Evolutionary conservation across 2,888 invertebrate genomes (phyloP).

Genomic region (Volucella inflata): DNA sequence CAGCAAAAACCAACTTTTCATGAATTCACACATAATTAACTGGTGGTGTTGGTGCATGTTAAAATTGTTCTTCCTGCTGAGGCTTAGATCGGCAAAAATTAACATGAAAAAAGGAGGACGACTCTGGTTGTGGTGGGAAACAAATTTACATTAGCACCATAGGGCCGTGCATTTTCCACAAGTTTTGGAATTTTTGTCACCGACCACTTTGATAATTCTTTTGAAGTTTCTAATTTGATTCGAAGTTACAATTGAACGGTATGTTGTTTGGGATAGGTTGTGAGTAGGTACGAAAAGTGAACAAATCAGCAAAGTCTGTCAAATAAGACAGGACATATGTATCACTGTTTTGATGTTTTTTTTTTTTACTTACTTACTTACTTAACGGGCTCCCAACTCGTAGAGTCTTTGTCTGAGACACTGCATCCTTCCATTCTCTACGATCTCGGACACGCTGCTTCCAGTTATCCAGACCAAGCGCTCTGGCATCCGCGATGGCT

Average conservation of each 20-base stretch:
- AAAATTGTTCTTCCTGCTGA: constrained; percentile 49
- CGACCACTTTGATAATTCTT: not conserved
- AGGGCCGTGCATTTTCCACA: constrained; percentile 13
- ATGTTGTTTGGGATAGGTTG: too few relatives aligned
- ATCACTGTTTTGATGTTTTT: too few relatives aligned
- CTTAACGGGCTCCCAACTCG: too few relatives aligned
- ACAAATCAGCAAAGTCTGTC: too few relatives aligned
- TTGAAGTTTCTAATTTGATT: constrained; percentile 42
- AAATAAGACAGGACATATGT: not conserved
- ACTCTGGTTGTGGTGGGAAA: constrained; percentile 1
- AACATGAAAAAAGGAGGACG: constrained; percentile 5
- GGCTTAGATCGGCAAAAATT: constrained; percentile 38
- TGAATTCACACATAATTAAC: constrained; percentile 75
- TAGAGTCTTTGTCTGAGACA: too few relatives aligned
- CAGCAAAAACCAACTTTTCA: constrained; percentile 67
- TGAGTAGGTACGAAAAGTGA: too few relatives aligned
- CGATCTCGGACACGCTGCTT: too few relatives aligned
- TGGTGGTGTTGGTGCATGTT: constrained; percentile 61
- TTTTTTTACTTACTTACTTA: too few relatives aligned
- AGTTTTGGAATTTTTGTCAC: constrained; percentile 10
- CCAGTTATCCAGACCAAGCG: too few relatives aligned
- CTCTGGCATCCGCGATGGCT: too few relatives aligned
- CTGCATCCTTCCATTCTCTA: too few relatives aligned
- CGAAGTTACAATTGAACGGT: not conserved
- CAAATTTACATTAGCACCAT: constrained; percentile 57